Conservation (phyloP, 2,888 invertebrate genomes). For the Ganaspis brasiliensis region DNA sequence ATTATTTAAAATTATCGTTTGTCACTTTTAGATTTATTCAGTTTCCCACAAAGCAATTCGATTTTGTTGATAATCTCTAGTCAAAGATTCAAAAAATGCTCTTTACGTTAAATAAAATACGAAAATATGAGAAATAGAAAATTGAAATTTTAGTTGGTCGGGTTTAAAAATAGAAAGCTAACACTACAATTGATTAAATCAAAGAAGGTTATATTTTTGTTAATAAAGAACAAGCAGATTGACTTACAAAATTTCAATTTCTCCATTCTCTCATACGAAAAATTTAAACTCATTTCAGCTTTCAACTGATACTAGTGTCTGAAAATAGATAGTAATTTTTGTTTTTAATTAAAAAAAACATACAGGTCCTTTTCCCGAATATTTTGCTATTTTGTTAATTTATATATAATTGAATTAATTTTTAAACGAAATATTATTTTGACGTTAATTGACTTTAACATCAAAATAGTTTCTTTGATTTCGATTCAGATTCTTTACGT, state of each 20-base stretch:
- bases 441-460: too few species aligned
- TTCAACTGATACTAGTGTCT: neutral
- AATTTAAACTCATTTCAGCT: conserved; percentile 13
- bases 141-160: conserved; percentile 21
- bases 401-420: too few species aligned
- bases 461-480: too few species aligned
- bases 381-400: too few species aligned
- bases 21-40: conserved; percentile 20
- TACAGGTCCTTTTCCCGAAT: too few species aligned
- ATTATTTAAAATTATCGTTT: conserved; percentile 4
- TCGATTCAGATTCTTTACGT: neutral
- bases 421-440: too few species aligned
- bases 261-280: neutral
- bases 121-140: neutral
- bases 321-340: neutral
- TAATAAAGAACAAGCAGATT: neutral
- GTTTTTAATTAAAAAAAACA: too few species aligned
- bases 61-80: conserved; percentile 41
- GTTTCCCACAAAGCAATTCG: conserved; percentile 15
- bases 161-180: neutral
- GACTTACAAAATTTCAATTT: conserved; percentile 1
- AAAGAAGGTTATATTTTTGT: conserved; percentile 8
- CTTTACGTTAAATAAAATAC: conserved; percentile 20
- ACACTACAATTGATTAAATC: neutral
- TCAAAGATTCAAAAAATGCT: conserved; percentile 36